Conservation (phyloP, 2,888 invertebrate species). For the Brachypalpus laphriformis region DNA sequence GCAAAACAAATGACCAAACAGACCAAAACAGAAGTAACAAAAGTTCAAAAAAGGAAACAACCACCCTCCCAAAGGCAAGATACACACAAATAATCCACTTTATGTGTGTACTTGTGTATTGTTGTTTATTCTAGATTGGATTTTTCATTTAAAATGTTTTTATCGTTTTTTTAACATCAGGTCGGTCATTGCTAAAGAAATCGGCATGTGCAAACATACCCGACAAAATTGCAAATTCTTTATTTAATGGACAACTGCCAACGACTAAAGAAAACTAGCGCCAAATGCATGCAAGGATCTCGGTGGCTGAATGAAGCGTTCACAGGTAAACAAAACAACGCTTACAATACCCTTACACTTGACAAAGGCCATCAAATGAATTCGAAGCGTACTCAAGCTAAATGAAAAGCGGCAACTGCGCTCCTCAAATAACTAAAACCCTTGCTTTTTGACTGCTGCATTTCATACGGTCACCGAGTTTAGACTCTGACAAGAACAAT, state of each 20-base stretch:
- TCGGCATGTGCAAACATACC: slow-evolving; percentile 93
- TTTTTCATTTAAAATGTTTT: slow-evolving; percentile 62
- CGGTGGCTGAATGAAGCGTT: slow-evolving; percentile 95
- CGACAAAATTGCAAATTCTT: slow-evolving; percentile 91
- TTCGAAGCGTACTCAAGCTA: slow-evolving; percentile 32
- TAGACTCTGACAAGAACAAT: slow-evolving; percentile 39
- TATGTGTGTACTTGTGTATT: slow-evolving; percentile 53
- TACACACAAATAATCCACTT: slow-evolving; percentile 59
- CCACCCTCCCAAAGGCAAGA: slow-evolving; percentile 55
- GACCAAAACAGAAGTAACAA: slow-evolving; percentile 56
- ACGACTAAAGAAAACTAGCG: slow-evolving; percentile 90
- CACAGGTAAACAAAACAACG: slow-evolving; percentile 81
- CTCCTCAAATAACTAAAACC: slow-evolving; percentile 44
- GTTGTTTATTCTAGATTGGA: slow-evolving; percentile 49
- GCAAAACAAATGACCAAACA: slow-evolving; percentile 55
- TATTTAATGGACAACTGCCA: slow-evolving; percentile 94
- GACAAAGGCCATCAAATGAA: slow-evolving; percentile 39
- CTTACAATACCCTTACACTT: slow-evolving; percentile 37
- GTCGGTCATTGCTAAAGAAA: slow-evolving; percentile 95
- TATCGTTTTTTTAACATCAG: slow-evolving; percentile 79
- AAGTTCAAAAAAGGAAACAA: slow-evolving; percentile 36
- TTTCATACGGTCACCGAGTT: slow-evolving; percentile 59
- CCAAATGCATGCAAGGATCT: slow-evolving; percentile 93
- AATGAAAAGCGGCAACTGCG: slow-evolving; percentile 46
- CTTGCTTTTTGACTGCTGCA: slow-evolving; percentile 49